Evolutionary conservation across 2,888 invertebrate species (phyloP).

Genomic region (Limnephilus marmoratus): DNA sequence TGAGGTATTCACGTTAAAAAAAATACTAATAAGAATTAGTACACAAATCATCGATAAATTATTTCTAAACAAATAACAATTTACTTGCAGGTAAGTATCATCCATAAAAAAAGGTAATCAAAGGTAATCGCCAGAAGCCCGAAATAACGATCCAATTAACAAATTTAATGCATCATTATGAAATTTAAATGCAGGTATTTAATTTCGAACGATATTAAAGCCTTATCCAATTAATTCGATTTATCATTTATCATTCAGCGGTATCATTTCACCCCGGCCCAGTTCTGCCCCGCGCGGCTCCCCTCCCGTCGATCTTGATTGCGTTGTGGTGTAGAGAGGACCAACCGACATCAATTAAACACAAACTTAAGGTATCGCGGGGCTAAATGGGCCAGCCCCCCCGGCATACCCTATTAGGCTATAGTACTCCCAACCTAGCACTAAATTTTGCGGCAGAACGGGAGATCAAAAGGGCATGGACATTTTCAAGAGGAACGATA

Average conservation of each 20-base stretch:
- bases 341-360: slow-evolving; percentile 65
- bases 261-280: slow-evolving; percentile 7
- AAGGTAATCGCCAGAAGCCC: neutral
- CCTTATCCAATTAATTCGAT: neutral
- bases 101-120: neutral
- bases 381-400: slow-evolving; percentile 50
- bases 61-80: no score
- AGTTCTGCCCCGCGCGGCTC: neutral
- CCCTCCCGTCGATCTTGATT: slow-evolving; percentile 61
- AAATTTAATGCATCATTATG: neutral
- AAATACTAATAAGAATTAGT: no score
- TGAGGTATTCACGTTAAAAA: no score
- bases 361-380: slow-evolving; percentile 62
- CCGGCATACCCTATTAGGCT: slow-evolving; percentile 6
- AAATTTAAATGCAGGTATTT: neutral
- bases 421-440: neutral
- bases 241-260: neutral
- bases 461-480: slow-evolving; percentile 17
- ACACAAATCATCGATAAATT: no score
- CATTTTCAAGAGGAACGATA: neutral
- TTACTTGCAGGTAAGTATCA: no score
- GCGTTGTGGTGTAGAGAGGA: slow-evolving; percentile 54
- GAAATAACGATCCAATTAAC: neutral
- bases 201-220: neutral
- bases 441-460: neutral